These are phyloP conservation scores for Anthoscopus minutus DNA, from an alignment of 2,113 vertebrate genomes.

Conservation along the genomic window DNA sequence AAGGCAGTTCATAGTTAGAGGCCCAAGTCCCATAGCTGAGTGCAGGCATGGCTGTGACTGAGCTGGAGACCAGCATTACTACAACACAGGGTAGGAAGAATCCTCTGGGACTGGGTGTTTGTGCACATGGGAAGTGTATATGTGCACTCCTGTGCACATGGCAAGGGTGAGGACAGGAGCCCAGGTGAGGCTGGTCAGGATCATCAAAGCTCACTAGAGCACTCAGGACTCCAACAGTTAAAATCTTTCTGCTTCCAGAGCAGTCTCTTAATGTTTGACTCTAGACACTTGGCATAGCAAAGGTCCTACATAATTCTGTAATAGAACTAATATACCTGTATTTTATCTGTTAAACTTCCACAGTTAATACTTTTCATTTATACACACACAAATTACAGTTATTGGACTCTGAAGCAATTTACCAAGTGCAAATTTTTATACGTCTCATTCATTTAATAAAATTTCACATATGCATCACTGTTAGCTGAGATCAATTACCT, in stretches of 20 bases:
- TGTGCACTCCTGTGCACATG: background rate
- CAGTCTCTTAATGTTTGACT: background rate
- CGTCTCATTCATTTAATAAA: background rate
- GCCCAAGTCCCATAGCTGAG: rapidly evolving
- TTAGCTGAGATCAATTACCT: background rate
- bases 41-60: rapidly evolving
- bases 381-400: background rate
- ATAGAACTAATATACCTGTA: background rate
- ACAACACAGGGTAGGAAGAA: rapidly evolving
- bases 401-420: background rate
- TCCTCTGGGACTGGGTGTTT: background rate
- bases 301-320: background rate
- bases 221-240: background rate
- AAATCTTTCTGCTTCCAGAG: background rate
- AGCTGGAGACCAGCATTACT: rapidly evolving
- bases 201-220: background rate
- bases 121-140: background rate
- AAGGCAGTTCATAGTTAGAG: background rate
- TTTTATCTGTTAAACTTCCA: background rate
- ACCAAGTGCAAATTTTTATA: background rate
- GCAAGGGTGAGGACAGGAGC: background rate
- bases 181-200: background rate
- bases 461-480: background rate
- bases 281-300: background rate
- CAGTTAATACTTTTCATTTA: background rate